Evolutionary conservation across 1,140 invertebrate genomes (phyloP).

Genomic region (Cydia pomonella): DNA sequence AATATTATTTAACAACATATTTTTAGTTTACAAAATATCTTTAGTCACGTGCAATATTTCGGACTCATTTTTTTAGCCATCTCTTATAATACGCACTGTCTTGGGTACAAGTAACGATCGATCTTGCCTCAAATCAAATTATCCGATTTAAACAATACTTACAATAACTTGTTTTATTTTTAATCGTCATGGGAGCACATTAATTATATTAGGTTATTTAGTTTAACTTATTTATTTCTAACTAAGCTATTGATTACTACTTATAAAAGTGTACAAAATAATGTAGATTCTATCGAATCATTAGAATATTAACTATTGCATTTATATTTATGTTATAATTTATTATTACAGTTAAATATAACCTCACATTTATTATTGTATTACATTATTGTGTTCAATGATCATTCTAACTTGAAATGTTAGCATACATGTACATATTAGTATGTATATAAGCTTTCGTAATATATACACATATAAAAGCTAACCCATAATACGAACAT

Average conservation of each 20-base stretch:
- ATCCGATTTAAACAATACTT: too few relatives aligned
- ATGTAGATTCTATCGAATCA: constrained; percentile 30
- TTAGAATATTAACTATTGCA: constrained; percentile 14
- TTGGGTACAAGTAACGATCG: too few relatives aligned
- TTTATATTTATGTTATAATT: neutral
- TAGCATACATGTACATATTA: neutral
- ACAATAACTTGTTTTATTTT: neutral
- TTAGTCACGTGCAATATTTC: too few relatives aligned
- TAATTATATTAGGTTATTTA: neutral
- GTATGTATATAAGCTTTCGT: neutral
- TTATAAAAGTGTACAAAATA: constrained; percentile 21
- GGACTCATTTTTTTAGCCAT: too few relatives aligned
- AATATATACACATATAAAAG: neutral
- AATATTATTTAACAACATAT: too few relatives aligned
- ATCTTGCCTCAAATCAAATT: too few relatives aligned
- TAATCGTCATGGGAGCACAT: neutral
- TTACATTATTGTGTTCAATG: neutral
- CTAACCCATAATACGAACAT: neutral
- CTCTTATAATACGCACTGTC: too few relatives aligned
- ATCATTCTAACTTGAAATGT: too few relatives aligned
- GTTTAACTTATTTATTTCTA: constrained; percentile 25
- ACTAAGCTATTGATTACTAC: constrained; percentile 9
- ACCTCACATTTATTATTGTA: neutral
- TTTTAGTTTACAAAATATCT: too few relatives aligned
- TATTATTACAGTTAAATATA: neutral